Evolutionary conservation across 2,797 vertebrate species (phyloP).

Genomic region (Galagoides demidoff): DNA sequence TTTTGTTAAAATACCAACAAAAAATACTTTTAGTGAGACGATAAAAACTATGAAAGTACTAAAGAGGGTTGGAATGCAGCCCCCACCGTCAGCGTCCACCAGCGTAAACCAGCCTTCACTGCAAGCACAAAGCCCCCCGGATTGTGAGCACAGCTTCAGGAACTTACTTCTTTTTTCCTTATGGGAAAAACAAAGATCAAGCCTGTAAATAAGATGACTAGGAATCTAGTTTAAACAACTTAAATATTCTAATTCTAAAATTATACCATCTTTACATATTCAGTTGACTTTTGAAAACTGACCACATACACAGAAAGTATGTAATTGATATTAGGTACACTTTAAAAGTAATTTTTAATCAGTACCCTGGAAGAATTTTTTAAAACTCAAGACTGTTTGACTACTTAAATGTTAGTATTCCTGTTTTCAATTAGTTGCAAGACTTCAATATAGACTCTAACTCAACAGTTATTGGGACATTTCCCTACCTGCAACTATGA

Average conservation of each 20-base stretch:
- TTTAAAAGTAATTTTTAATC: conserved; percentile 57
- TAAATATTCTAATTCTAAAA: conserved; percentile 73
- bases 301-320: conserved; percentile 63
- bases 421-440: conserved; percentile 41
- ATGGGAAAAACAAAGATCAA: background rate
- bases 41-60: conserved; percentile 57
- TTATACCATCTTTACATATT: conserved; percentile 72
- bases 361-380: conserved; percentile 51
- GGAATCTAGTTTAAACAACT: background rate
- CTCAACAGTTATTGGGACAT: conserved; percentile 40
- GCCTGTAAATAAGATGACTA: background rate
- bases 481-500: conserved; percentile 50
- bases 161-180: background rate
- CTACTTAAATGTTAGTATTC: conserved; percentile 43
- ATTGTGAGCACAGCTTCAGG: background rate
- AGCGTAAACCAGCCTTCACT: background rate
- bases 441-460: conserved; percentile 53
- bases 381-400: conserved; percentile 53
- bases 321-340: conserved; percentile 62
- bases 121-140: background rate
- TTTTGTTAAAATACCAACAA: conserved; percentile 28
- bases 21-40: background rate
- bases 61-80: conserved; percentile 58
- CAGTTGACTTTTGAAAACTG: conserved; percentile 69
- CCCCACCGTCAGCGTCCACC: conserved; percentile 14